Base-by-base conservation (phyloP, 2,888 invertebrate species). In the Chloroclystis v-ata region DNA sequence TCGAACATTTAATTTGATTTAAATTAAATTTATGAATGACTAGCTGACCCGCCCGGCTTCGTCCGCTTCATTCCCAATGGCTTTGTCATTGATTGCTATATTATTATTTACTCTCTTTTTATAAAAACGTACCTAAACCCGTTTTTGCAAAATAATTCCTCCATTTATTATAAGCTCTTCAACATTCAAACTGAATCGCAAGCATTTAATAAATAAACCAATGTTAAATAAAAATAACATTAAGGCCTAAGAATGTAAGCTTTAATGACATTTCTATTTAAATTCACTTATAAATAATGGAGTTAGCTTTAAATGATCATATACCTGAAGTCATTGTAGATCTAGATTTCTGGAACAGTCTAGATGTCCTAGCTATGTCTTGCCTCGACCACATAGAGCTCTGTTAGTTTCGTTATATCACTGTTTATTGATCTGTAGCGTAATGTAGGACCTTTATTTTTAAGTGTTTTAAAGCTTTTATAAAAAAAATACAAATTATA, bases 381-480 rank as follows among this genome's bases (percentile, higher is more conserved):
- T 86, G 86, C 86, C 83, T 63, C 80, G 82, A 79, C 82, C 85
- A 86, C 85, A 84, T 83, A 80, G 79, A 82, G 85, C 85, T 83
- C 85, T 56, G 75, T 85, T 83, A 83, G 76, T 82, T 63, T 56
- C 59, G 62, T 60, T 63, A 61, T 37, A 55, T 57, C 61, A 51
- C 49, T 59, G 57, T 47, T 49, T 57, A 52, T 62, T 58, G 73
- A 73, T 76, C 75, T 67, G 69, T 63, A 54, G 56, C 71, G 70
- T 76, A 76, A 77, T 55, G 47, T 61, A 52, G 54, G 25, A 43
- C 13, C 9, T 25, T 16, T 33, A 16, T n/a, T 14, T n/a, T 14
- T 26, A 26, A 8, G 8, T 26, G 26, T 26, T 8, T 26, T 6
- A 8, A 26, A n/a, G n/a, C n/a, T n/a, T n/a, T 14, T 9, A 32